Percentiles rank a stretch among this genome's conserved stretches.
Evolutionary conservation across 2,113 vertebrate genomes (phyloP).

Genomic region (Apteryx owenii): DNA sequence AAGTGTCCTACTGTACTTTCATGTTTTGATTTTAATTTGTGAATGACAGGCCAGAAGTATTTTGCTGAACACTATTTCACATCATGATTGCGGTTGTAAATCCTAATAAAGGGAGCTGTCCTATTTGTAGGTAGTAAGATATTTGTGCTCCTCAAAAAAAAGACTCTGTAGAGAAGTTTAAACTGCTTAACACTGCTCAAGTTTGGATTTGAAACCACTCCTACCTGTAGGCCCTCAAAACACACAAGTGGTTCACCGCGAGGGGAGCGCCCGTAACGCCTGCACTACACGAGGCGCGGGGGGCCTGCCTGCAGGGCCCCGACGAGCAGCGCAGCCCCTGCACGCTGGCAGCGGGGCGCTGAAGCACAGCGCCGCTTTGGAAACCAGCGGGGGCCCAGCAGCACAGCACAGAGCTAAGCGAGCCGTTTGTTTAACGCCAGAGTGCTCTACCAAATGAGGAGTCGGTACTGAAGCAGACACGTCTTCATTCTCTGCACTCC

Average conservation of each 20-base stretch:
- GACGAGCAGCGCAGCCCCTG: not conserved
- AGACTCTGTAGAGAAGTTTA: not conserved
- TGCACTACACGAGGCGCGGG: not conserved
- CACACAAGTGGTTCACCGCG: rapidly evolving
- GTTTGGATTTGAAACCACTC: not conserved
- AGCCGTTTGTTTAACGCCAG: not conserved
- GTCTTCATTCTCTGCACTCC: not conserved
- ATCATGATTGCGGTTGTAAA: not conserved
- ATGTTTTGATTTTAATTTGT: not conserved
- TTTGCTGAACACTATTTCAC: not conserved
- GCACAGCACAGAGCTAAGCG: not conserved
- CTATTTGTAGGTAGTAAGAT: not conserved
- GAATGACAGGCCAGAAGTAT: not conserved
- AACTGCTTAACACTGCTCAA: not conserved
- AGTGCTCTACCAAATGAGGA: not conserved
- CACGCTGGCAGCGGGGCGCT: rapidly evolving
- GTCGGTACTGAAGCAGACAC: not conserved
- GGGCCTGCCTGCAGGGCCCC: not conserved
- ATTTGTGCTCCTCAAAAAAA: not conserved
- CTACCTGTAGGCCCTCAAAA: not conserved
- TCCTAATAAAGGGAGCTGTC: not conserved
- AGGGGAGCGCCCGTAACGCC: not conserved
- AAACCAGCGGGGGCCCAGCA: rapidly evolving
- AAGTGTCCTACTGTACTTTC: not conserved
- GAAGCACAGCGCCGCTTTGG: rapidly evolving